Evolutionary conservation across 1,140 invertebrate genomes (phyloP), one percentile per base, ranked within the genome.

Genomic region (Dreissena polymorpha): DNA sequence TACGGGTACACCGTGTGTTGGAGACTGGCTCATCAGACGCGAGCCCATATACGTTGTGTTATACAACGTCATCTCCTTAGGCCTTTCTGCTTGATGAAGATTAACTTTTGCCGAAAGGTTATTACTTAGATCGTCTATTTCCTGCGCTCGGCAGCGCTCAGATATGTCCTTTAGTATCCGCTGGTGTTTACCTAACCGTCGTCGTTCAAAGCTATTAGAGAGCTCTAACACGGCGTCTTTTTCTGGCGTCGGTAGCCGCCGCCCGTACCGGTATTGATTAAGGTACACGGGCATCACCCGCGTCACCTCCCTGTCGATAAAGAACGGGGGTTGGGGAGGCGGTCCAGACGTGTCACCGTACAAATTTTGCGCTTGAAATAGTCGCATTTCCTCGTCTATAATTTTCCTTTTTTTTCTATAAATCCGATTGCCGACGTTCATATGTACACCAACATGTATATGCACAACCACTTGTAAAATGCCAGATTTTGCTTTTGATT

Each of bases 141-240:
- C 89, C 76, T 90, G 89, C 57, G 87, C 87, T 14, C 88, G 69
- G 72, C 87, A 88, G n/a, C 88, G 72, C 18, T 81, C 67, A 6
- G 88, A 80, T 12, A 89, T 88, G 69, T 89, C 88, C 6, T 77
- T 63, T 18, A 89, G 80, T 60, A 89, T 79, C 64, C 85, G 81
- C 57, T 89, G 88, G n/a, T 89, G 88, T 69, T 86, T 89, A 8
- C 88, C 86, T 16, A 90, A 74, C 2, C 86, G 72, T 21, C 88
- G 73, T 57, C 88, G 88, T 64, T 90, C 77, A 69, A 87, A 89
- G 70, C 86, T 86, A 14, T 64, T 77, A 0, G 89, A 86, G 14
- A 90, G 73, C 23, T 87, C 85, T 83, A 90, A 82, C 1, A 90
- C 84, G 13, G 88, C 88, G 14, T 78, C 74, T 21, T 86, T 86